Percentiles rank a stretch among this genome's conserved stretches.
These are phyloP conservation scores for Sphyrna mokarran DNA, from an alignment of 2,113 vertebrate species.

Conservation along the genomic window DNA sequence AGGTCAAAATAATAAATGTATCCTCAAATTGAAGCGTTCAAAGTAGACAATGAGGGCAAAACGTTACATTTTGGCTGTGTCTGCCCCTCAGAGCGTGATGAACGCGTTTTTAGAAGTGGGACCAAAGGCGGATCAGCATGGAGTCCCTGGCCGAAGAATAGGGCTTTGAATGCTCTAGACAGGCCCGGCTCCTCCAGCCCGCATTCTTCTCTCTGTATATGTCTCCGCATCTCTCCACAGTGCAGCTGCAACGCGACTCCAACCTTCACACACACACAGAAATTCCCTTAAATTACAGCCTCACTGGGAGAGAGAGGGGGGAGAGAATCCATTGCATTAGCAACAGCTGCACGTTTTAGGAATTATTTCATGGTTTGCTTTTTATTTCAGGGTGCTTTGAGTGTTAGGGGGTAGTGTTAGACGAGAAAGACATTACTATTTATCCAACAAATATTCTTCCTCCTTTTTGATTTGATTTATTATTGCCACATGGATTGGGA, in stretches of 20 bases:
- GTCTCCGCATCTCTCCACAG: conserved; percentile 26
- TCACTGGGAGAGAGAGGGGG: conserved; percentile 38
- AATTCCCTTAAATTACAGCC: conserved; percentile 46
- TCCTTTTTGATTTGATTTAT: background rate
- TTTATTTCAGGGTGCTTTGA: background rate
- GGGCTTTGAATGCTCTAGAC: conserved; percentile 60
- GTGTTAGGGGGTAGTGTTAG: background rate
- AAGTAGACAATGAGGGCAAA: conserved; percentile 63
- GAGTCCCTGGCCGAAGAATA: conserved; percentile 54
- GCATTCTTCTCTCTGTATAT: conserved; percentile 42
- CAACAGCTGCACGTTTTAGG: conserved; percentile 48
- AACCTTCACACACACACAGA: conserved; percentile 41
- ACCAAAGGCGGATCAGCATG: conserved; percentile 68
- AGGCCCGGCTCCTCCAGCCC: conserved; percentile 54
- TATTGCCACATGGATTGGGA: no score
- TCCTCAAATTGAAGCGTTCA: conserved; percentile 67
- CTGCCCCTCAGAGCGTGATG: conserved; percentile 67
- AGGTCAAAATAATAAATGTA: conserved; percentile 88
- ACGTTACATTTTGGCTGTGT: conserved; percentile 66
- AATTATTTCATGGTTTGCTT: conserved; percentile 40
- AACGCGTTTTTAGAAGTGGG: conserved; percentile 69
- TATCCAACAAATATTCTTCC: background rate
- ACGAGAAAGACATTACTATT: background rate
- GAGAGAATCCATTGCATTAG: conserved; percentile 43
- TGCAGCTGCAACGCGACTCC: conserved; percentile 47